phyloP scores from a whole-genome alignment of 2,113 vertebrate species.

The Peromyscus californicus region DNA sequence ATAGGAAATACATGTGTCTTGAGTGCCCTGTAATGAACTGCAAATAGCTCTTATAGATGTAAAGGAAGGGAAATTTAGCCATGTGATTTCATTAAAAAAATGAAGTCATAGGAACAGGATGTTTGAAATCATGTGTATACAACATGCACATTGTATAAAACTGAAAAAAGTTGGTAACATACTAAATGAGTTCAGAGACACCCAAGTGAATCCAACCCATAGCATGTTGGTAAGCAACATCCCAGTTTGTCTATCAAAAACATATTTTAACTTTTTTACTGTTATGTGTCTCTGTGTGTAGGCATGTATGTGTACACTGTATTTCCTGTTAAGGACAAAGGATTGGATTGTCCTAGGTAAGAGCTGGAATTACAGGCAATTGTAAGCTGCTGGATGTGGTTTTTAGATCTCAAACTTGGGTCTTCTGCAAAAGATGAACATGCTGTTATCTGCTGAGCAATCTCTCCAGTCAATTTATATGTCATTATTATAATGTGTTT shows the following conservation, averaged over 20 bases:
- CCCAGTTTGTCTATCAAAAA: background rate
- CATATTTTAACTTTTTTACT: background rate
- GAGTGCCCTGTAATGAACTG: background rate
- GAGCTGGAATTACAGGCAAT: background rate
- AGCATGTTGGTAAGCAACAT: background rate
- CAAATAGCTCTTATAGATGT: background rate
- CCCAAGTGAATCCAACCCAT: background rate
- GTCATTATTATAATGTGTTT: background rate
- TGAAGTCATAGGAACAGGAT: slow-evolving; percentile 9
- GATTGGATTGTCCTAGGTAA: background rate
- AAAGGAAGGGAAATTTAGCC: background rate
- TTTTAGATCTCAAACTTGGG: background rate
- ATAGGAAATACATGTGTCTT: slow-evolving; percentile 22
- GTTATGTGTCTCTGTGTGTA: background rate
- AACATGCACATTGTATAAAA: background rate
- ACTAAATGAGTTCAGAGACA: background rate
- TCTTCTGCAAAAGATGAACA: background rate
- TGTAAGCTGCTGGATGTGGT: background rate
- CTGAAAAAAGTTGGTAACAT: background rate
- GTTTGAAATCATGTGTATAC: background rate
- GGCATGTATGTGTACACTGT: no score
- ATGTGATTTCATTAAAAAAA: background rate
- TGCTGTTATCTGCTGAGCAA: background rate
- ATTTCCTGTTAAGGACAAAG: background rate
- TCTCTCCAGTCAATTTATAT: background rate